Evolutionary conservation across 2,797 vertebrate genomes (phyloP), one percentile per base, ranked within the genome.

Genomic region (Ctenochaetus hawaiiensis): DNA sequence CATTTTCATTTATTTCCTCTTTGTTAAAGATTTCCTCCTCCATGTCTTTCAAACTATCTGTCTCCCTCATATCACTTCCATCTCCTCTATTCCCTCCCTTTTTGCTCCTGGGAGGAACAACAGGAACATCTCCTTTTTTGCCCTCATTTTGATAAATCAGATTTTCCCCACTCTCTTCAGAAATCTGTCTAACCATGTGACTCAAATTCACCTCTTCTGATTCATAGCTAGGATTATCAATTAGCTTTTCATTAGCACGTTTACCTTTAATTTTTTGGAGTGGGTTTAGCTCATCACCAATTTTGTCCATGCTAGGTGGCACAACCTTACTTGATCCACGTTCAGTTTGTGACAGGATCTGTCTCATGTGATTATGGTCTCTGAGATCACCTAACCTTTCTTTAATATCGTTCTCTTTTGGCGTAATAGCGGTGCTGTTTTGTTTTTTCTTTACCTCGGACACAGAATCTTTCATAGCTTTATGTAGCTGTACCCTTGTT

Each of bases 301-400:
- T 62, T 52, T 76, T 84, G 39, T 89, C 83, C 47, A 85, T 78
- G 39, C 43, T 83, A 18, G 78, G 78, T 26, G 80, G 59, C 18
- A 60, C 69, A 58, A 78, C 77, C 37, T 90, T 86, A 53, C 63
- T 72, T 51, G 57, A 56, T 87, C 72, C 80, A 17, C 86, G 81
- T 68, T 95, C 90, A 57, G 83, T 80, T 75, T 93, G 89, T 2
- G 92, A 85, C 48, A 92, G 67, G 61, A 93, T 93, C 61, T 91
- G 84, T 78, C 85, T 87, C 30, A 92, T 89, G 71, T 89, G 81
- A 67, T 80, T 87, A 30, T 91, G 83, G 51, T 90, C 92, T 86
- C 72, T 92, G 48, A 92, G 81, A 82, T 92, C 89, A 8, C 78
- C 71, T 57, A 92, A 75, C 53, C 87, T 85, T n/a, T 92, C 88